A percentile compares a stretch with the other conserved stretches of the same genome.
Evolutionary conservation across 2,888 invertebrate genomes (phyloP).

Genomic region (Nectonema munidae): DNA sequence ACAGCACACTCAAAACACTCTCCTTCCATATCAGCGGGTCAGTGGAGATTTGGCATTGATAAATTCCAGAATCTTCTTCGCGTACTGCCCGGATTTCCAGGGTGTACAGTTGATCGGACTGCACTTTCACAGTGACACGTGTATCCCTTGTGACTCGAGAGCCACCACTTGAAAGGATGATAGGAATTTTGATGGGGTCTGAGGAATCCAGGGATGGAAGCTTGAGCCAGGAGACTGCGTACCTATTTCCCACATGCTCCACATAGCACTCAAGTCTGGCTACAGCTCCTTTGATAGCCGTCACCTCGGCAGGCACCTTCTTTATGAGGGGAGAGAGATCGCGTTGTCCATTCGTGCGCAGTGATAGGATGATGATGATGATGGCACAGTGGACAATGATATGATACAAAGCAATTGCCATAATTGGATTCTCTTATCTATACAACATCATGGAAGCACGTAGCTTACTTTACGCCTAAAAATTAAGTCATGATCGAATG

Average conservation of each 20-base stretch:
- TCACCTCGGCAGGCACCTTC: background rate
- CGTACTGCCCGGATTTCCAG: conserved; percentile 1
- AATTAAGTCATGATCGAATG: too few species aligned
- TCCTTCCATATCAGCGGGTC: conserved; percentile 2
- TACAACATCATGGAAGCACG: too few species aligned
- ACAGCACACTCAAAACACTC: background rate
- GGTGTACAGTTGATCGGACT: background rate
- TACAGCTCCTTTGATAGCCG: background rate
- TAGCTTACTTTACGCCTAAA: too few species aligned
- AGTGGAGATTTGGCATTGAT: conserved; percentile 11
- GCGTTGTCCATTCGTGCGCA: too few species aligned
- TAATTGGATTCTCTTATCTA: too few species aligned
- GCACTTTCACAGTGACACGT: background rate
- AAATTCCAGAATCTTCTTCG: background rate
- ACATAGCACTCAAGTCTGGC: conserved; percentile 7
- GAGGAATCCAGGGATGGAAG: too few species aligned
- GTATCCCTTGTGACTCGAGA: background rate
- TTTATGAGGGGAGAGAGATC: background rate
- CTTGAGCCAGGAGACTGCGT: background rate
- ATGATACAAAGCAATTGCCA: too few species aligned
- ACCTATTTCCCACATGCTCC: background rate
- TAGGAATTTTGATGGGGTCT: background rate
- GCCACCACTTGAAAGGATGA: conserved; percentile 1
- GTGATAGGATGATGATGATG: too few species aligned
- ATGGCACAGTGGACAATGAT: too few species aligned